phyloP scores from a whole-genome alignment of 2,113 vertebrate species.

The Atrichornis clamosus region DNA sequence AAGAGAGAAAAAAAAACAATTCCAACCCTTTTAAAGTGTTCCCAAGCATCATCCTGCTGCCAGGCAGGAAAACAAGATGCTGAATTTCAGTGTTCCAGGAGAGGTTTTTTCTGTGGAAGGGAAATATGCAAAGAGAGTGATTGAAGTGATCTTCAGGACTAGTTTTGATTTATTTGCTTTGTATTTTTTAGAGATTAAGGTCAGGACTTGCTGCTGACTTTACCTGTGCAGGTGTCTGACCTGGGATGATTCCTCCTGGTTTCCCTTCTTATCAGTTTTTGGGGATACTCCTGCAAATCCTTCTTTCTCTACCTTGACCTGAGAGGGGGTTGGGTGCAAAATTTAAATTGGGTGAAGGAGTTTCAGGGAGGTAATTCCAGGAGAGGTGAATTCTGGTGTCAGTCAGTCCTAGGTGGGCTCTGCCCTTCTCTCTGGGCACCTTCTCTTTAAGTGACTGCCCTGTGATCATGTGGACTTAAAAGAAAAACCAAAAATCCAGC shows the following conservation, averaged over 20 bases:
- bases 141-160: background rate
- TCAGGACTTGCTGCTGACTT: background rate
- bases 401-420: background rate
- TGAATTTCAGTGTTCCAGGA: background rate
- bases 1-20: background rate
- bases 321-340: background rate
- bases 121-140: background rate
- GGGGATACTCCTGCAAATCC: background rate
- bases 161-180: background rate
- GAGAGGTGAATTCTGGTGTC: background rate
- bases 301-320: background rate
- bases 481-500: background rate
- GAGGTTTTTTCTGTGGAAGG: background rate
- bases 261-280: background rate
- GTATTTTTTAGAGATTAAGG: background rate
- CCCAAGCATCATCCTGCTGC: background rate
- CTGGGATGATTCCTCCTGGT: background rate
- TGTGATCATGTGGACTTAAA: background rate
- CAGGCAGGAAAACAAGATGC: background rate
- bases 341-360: background rate
- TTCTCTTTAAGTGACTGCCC: background rate
- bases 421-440: background rate
- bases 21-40: background rate
- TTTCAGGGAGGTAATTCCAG: background rate
- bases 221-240: background rate